Evolutionary conservation across 2,113 vertebrate genomes (phyloP).

Genomic region (Cyprinodon tularosa): DNA sequence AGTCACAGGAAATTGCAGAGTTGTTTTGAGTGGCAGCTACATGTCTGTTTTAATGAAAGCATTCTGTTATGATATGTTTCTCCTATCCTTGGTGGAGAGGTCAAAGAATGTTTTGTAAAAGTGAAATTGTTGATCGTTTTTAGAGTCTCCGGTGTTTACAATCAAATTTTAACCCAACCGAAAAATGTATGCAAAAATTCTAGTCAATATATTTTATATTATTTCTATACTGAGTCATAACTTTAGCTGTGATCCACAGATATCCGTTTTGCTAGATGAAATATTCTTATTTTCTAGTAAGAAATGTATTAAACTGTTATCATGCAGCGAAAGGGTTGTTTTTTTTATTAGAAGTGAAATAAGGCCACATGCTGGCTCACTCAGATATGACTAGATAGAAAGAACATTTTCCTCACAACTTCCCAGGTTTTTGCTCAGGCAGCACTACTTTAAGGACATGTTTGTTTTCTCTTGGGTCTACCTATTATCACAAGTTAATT

Average conservation of each 20-base stretch:
- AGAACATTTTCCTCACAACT: not conserved
- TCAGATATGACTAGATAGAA: not conserved
- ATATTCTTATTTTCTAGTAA: slow-evolving; percentile 28
- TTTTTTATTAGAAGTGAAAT: slow-evolving; percentile 21
- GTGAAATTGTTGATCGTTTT: not conserved
- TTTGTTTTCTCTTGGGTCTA: slow-evolving; percentile 16
- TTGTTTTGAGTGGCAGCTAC: not conserved
- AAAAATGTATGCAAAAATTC: no score
- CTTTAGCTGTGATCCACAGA: not conserved
- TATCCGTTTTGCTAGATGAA: slow-evolving; percentile 32
- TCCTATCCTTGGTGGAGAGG: not conserved
- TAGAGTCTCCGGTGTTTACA: no score
- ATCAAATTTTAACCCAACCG: no score
- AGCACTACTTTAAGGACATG: not conserved
- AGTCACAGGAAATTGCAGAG: not conserved
- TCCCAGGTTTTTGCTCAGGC: not conserved
- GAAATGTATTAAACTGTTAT: slow-evolving; percentile 23
- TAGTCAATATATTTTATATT: no score
- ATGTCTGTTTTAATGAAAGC: not conserved
- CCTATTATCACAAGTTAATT: slow-evolving; percentile 29
- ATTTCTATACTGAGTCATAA: no score
- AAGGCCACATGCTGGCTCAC: slow-evolving; percentile 21
- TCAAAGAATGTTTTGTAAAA: not conserved
- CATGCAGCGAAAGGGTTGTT: slow-evolving; percentile 8
- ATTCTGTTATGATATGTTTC: not conserved